Base-by-base conservation (phyloP, 2,113 vertebrate genomes). In the Eclectus roratus region DNA sequence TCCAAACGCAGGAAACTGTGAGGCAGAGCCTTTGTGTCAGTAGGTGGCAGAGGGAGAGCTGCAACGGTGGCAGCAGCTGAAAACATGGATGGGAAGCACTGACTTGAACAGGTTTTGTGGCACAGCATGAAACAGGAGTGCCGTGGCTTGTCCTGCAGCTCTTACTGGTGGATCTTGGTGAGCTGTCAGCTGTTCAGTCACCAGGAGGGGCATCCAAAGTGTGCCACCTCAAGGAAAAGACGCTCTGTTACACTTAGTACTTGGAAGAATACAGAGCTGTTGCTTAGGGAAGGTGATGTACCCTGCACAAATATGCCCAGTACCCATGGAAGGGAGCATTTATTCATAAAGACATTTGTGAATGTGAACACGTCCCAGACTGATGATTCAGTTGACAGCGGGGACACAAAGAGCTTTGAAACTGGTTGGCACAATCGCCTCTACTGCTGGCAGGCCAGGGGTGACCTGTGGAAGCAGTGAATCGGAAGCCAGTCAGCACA, bases 271-370 rank as follows among this genome's bases (percentile, higher is more conserved):
- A 25, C 33, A 35, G 17, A 49, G 28, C 56, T 31, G n/a, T 11
- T 35, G 7, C 25, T 29, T 3, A 7, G 33, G 27, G 20, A 24
- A 64, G 20, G 21, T 13, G 61, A 9, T 16, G 23, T 10, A 21
- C 33, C 46, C 58, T 31, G 6, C 27, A 13, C 19, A 10, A 9
- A 73, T 15, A 33, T 8, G n/a, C 29, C 14, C 24, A n/a, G n/a
- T 2, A 1, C 15, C 53, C n/a, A 7, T 1, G 0, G 31, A 31
- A 71, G 24, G 47, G 35, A 63, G 39, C 7, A 1, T 52, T 72
- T 58, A 58, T 24, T 46, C 58, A 78, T 46, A 43, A 81, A 27
- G 50, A 6, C 1, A 0, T 39, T 39, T 47, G 79, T 39, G 61
- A 66, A 16, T 27, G 39, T n/a, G 49, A 25, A 68, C 28, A 16